A percentile compares a stretch with the other conserved stretches of the same genome.
These are phyloP conservation scores for Cataglyphis hispanica DNA, from an alignment of 1,140 invertebrate species.

Conservation along the genomic window DNA sequence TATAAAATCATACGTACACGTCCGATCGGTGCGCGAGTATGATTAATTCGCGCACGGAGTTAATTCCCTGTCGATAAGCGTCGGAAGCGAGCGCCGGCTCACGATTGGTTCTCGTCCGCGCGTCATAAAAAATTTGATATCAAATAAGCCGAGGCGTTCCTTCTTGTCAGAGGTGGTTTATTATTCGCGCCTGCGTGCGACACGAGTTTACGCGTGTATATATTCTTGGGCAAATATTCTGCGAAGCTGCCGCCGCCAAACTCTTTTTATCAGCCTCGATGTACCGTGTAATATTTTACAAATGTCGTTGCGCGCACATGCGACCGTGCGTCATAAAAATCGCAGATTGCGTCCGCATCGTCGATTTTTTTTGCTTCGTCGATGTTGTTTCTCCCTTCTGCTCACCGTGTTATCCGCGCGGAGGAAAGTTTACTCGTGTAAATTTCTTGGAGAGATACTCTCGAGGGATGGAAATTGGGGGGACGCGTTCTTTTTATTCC, in stretches of 20 bases:
- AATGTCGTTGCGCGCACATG: slow-evolving; percentile 58
- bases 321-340: slow-evolving; percentile 61
- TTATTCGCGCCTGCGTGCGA: background rate
- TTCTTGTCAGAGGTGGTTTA: background rate
- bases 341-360: slow-evolving; percentile 53
- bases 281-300: slow-evolving; percentile 57
- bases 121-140: slow-evolving; percentile 27
- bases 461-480: slow-evolving; percentile 18
- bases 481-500: slow-evolving; percentile 34
- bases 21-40: slow-evolving; percentile 69
- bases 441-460: slow-evolving; percentile 48
- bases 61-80: slow-evolving; percentile 62
- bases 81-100: background rate
- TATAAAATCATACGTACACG: slow-evolving; percentile 73
- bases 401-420: slow-evolving; percentile 9
- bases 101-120: background rate
- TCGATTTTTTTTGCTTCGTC: slow-evolving; percentile 25
- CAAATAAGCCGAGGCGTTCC: background rate
- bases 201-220: slow-evolving; percentile 35
- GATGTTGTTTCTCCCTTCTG: slow-evolving; percentile 31
- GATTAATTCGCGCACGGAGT: slow-evolving; percentile 72
- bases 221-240: slow-evolving; percentile 37
- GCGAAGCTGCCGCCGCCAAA: background rate
- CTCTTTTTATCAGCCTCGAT: slow-evolving; percentile 34
- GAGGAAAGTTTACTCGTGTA: slow-evolving; percentile 25